A percentile compares a stretch with the other conserved stretches of the same genome.
phyloP scores from a whole-genome alignment of 2,797 vertebrate genomes.

The Nannoperca australis region DNA sequence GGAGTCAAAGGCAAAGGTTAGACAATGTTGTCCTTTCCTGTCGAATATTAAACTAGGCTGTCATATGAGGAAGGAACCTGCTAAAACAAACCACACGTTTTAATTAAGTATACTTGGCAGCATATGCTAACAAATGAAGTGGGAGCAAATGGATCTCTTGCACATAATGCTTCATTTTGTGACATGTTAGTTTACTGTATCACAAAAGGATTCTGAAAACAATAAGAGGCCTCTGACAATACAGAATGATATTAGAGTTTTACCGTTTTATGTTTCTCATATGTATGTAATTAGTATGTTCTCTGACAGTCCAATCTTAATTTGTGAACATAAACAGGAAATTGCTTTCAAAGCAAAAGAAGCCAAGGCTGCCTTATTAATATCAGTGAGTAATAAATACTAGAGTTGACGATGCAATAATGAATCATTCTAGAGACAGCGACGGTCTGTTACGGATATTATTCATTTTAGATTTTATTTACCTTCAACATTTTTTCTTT shows the following conservation, averaged over 20 bases:
- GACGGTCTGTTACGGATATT: constrained; percentile 26
- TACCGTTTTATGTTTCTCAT: constrained; percentile 37
- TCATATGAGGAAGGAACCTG: not conserved
- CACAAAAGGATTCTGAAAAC: constrained; percentile 45
- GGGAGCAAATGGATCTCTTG: constrained; percentile 8
- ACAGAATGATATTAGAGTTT: constrained; percentile 15
- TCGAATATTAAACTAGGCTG: constrained; percentile 17
- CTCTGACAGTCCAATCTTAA: constrained; percentile 42
- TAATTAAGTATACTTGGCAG: constrained; percentile 18
- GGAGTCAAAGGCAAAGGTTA: constrained; percentile 51
- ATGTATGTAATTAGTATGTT: constrained; percentile 46
- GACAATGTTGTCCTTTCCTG: constrained; percentile 44
- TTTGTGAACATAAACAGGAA: constrained; percentile 57
- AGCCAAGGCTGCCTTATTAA: constrained; percentile 36
- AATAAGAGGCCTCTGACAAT: constrained; percentile 21
- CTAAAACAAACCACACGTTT: constrained; percentile 18
- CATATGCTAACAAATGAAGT: constrained; percentile 13
- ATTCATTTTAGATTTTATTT: constrained; percentile 2
- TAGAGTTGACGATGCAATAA: constrained; percentile 24
- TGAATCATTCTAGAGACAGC: constrained; percentile 20
- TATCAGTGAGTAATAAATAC: constrained; percentile 33
- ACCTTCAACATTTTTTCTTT: not conserved
- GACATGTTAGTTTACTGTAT: constrained; percentile 22
- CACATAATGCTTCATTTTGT: constrained; percentile 1
- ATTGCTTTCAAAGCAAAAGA: constrained; percentile 49